A percentile compares a stretch with the other conserved stretches of the same genome.
These are phyloP conservation scores for Neomorphus geoffroyi DNA, from an alignment of 2,797 vertebrate species.

Conservation along the genomic window DNA sequence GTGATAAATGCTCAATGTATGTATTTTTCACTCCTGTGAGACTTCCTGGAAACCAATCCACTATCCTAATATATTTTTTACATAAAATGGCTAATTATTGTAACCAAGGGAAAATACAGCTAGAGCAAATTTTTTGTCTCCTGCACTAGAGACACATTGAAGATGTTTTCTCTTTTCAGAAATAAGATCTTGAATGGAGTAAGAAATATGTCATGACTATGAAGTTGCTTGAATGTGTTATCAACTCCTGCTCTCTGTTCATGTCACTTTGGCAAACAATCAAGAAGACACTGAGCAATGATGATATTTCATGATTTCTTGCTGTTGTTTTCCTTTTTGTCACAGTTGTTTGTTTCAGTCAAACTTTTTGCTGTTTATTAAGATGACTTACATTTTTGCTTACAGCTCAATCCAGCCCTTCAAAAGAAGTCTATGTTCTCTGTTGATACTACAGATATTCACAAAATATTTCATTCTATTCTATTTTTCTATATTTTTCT, in stretches of 20 bases:
- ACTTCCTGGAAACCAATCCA: background rate
- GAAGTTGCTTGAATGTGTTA: background rate
- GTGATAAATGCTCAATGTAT: background rate
- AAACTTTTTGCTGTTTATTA: background rate
- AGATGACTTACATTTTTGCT: background rate
- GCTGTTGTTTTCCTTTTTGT: background rate
- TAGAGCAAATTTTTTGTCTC: background rate
- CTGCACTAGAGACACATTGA: background rate
- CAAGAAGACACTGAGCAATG: background rate
- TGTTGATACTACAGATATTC: background rate
- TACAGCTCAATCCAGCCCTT: background rate
- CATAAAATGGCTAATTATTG: background rate
- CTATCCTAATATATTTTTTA: background rate
- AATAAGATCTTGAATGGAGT: background rate
- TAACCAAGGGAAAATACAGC: background rate
- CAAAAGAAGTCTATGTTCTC: background rate
- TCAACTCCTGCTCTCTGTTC: background rate
- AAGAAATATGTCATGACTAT: background rate
- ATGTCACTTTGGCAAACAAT: background rate
- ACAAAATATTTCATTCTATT: background rate
- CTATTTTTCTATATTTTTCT: too few species aligned
- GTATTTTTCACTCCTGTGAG: background rate
- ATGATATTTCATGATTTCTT: fast-evolving
- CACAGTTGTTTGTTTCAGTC: background rate
- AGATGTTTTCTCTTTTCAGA: background rate